Evolutionary conservation across 1,140 invertebrate genomes (phyloP).

Genomic region (Ooceraea biroi): DNA sequence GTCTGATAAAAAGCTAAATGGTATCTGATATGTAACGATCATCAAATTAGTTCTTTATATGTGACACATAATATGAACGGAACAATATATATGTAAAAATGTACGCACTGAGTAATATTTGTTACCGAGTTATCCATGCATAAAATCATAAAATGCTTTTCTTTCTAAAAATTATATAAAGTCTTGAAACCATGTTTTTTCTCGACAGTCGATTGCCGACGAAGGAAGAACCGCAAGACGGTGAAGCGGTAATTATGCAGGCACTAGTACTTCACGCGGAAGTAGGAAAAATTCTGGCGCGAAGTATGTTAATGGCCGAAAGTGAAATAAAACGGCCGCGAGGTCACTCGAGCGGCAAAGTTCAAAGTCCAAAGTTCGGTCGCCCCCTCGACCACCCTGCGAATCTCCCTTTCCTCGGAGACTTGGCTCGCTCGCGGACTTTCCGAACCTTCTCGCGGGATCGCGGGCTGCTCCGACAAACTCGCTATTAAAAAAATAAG

Average conservation of each 20-base stretch:
- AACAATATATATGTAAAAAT: neutral
- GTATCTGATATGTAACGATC: no score
- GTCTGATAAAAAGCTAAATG: no score
- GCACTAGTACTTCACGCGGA: constrained; percentile 60
- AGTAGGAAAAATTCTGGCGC: constrained; percentile 80
- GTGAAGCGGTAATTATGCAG: constrained; percentile 68
- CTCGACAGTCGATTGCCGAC: neutral
- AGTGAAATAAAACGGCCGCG: constrained; percentile 83
- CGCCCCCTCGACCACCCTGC: constrained; percentile 28
- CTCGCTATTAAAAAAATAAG: constrained; percentile 26
- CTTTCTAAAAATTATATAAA: neutral
- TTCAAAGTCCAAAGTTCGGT: constrained; percentile 84
- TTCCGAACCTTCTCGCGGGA: constrained; percentile 67
- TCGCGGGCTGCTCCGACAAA: neutral
- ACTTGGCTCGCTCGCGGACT: constrained; percentile 67
- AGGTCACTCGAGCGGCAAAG: constrained; percentile 81
- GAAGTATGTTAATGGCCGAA: constrained; percentile 84
- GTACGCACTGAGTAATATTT: neutral
- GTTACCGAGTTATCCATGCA: neutral
- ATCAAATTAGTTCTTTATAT: no score
- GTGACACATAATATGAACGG: no score
- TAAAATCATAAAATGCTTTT: neutral
- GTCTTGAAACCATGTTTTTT: constrained; percentile 2
- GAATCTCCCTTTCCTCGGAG: constrained; percentile 52
- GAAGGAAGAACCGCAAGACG: neutral